Base-by-base conservation (phyloP, 2,797 vertebrate genomes). In the Champsocephalus gunnari region DNA sequence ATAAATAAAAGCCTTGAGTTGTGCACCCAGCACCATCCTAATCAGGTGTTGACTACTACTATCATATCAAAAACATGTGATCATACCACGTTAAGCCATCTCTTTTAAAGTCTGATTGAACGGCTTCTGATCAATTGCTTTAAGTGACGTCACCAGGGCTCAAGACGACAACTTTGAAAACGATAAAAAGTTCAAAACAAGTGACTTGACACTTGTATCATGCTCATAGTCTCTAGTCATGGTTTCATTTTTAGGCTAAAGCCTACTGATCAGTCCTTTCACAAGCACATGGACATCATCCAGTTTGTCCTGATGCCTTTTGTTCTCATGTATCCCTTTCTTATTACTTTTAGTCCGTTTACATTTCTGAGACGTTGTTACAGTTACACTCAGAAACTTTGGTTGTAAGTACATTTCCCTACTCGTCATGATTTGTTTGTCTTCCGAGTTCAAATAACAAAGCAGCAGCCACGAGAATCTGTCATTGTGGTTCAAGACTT, bases 391-490 rank as follows among this genome's bases (percentile, higher is more conserved):
- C 59, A 71, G 12, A 75, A 51, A 54, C 34, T 38, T 38, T 38
- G 34, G 6, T 38, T 38, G 34, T 9, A 9, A 38, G 34, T n/a
- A n/a, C 17, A 50, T 17, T 17, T 17, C 16, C 48, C 65, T 62
- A 68, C 19, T 21, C 21, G 55, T 73, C 55, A 24, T 63, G 61
- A 82, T 86, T 82, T 55, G 69, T 73, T 80, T 81, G 81, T 77
- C 61, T 71, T 70, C 65, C 66, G 66, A 77, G 84, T 75, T 64
- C 38, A 69, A 81, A 82, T 59, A 81, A 78, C 24, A 78, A 81
- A 84, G 71, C 70, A 66, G 73, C 66, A 66, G 73, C 66, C 82
- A 68, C 44, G 61, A 79, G 70, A 86, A 71, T 75, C 70, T 77
- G 63, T 79, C 53, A 67, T 55, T 75, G 45, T 66, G 74, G 54